These are phyloP conservation scores for Epinephelus fuscoguttatus DNA, from an alignment of 2,113 vertebrate genomes.

Conservation along the genomic window DNA sequence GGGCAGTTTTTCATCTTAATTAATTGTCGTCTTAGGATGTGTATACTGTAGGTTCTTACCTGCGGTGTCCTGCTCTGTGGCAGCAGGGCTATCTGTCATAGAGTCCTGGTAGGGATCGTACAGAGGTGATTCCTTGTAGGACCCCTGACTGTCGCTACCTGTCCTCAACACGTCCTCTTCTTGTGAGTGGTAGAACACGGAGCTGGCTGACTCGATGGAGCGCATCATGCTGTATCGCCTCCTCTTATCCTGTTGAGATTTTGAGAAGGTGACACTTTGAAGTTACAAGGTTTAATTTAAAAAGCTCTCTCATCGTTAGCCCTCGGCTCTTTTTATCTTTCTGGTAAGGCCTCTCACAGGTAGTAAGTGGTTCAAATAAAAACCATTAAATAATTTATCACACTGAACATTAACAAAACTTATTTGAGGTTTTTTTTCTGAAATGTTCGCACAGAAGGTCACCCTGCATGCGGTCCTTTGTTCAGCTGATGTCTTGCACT, in stretches of 20 bases:
- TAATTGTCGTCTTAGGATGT: neutral
- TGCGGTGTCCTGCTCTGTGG: constrained; percentile 72
- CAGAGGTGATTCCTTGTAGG: constrained; percentile 55
- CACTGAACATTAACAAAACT: neutral
- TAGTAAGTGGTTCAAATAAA: neutral
- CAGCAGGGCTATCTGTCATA: constrained; percentile 56
- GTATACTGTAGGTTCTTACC: constrained; percentile 59
- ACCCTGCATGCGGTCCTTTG: neutral
- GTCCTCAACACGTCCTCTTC: constrained; percentile 86
- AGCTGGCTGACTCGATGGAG: constrained; percentile 92
- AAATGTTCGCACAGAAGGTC: neutral
- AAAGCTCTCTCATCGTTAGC: constrained; percentile 5
- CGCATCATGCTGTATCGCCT: constrained; percentile 89
- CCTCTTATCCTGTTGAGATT: constrained; percentile 89
- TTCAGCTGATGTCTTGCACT: constrained; percentile 73
- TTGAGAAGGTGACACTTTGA: constrained; percentile 28
- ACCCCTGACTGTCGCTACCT: constrained; percentile 66
- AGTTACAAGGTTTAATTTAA: constrained; percentile 6
- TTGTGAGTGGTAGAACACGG: constrained; percentile 95
- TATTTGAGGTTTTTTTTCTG: neutral
- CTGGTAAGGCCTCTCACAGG: neutral
- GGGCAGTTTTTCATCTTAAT: too few relatives aligned
- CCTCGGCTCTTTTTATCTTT: neutral
- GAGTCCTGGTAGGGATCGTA: constrained; percentile 74
- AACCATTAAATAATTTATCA: neutral